These are phyloP conservation scores for Cenopis cana DNA, from an alignment of 2,888 invertebrate genomes.

Conservation along the genomic window DNA sequence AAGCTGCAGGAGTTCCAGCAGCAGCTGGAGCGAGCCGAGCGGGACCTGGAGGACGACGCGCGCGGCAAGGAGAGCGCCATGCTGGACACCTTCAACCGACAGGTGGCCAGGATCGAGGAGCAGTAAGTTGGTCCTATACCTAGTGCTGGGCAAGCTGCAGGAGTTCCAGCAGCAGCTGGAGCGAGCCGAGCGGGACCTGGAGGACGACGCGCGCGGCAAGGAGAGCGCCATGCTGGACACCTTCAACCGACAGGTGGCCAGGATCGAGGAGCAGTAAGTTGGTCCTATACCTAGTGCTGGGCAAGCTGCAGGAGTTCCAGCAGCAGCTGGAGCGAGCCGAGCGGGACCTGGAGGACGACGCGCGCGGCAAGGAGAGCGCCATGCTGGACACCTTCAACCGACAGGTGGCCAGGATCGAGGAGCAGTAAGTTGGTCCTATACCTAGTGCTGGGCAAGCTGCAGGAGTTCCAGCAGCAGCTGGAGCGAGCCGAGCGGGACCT, in stretches of 20 bases:
- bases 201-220: conserved; percentile 86
- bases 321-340: conserved; percentile 89
- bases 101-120: conserved; percentile 88
- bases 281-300: conserved; percentile 76
- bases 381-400: conserved; percentile 89
- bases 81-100: conserved; percentile 89
- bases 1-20: conserved; percentile 90
- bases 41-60: conserved; percentile 86
- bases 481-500: conserved; percentile 88
- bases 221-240: conserved; percentile 88
- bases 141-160: conserved; percentile 89
- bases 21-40: conserved; percentile 89
- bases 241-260: conserved; percentile 89
- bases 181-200: conserved; percentile 87
- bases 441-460: conserved; percentile 88
- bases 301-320: conserved; percentile 90
- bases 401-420: conserved; percentile 89
- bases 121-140: conserved; percentile 63
- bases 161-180: conserved; percentile 91
- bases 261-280: conserved; percentile 85
- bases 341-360: conserved; percentile 86
- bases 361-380: conserved; percentile 86
- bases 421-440: conserved; percentile 66
- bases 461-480: conserved; percentile 90
- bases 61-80: conserved; percentile 87